Percentiles rank a stretch among this genome's conserved stretches.
Evolutionary conservation across 2,113 vertebrate genomes (phyloP).

Genomic region (Ophthalmolycus amberensis): DNA sequence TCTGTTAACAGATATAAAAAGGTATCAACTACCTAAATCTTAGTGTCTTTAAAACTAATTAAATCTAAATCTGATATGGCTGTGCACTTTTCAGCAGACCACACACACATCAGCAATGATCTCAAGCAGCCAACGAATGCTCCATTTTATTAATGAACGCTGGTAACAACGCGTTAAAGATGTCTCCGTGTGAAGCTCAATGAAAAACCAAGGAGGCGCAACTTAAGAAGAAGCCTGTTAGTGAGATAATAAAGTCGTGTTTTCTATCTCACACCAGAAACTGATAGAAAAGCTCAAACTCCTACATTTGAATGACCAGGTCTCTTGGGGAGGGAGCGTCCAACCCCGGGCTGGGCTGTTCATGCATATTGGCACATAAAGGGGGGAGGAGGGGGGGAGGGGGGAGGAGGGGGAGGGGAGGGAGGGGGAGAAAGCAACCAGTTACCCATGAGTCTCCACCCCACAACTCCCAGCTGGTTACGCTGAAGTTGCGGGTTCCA

Average conservation of each 20-base stretch:
- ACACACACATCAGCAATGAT: conserved; percentile 23
- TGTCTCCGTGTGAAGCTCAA: conserved; percentile 44
- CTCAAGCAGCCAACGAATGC: conserved; percentile 30
- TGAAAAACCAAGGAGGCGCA: conserved; percentile 49
- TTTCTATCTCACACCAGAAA: conserved; percentile 59
- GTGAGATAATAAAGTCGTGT: conserved; percentile 52
- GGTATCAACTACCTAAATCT: not conserved
- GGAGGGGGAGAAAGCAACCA: conserved; percentile 66
- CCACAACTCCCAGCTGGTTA: conserved; percentile 86
- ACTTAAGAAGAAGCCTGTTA: conserved; percentile 63
- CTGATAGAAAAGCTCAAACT: conserved; percentile 46
- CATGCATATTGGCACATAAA: conserved; percentile 78
- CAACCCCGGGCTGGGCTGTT: conserved; percentile 70
- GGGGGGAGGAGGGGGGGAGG: not conserved
- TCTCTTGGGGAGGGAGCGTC: conserved; percentile 72
- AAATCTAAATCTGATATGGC: conserved; percentile 20
- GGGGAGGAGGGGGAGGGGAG: not conserved
- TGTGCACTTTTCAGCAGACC: conserved; percentile 13
- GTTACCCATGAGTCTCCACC: conserved; percentile 85
- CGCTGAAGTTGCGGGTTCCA: conserved; percentile 81
- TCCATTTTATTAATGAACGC: conserved; percentile 12
- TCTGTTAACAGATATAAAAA: not conserved
- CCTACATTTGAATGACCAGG: conserved; percentile 81
- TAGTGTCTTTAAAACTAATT: no score
- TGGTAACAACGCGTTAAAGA: conserved; percentile 22